Evolutionary conservation across 2,113 vertebrate species (phyloP).

Genomic region (Nettapus auritus): DNA sequence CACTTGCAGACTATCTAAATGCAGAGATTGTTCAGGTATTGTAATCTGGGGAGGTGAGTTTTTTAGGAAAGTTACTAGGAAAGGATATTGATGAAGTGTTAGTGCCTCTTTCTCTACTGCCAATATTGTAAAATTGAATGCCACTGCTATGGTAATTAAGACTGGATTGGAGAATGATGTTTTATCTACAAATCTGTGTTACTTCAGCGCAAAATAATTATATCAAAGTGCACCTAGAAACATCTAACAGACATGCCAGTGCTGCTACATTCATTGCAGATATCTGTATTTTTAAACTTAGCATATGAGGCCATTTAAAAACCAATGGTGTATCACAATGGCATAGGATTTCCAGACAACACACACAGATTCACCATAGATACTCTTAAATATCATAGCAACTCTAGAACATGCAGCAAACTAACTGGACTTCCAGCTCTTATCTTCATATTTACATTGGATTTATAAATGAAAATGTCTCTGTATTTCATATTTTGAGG

Average conservation of each 20-base stretch:
- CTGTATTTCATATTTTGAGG: not conserved
- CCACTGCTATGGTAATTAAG: not conserved
- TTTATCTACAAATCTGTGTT: not conserved
- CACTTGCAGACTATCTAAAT: not conserved
- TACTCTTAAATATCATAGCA: not conserved
- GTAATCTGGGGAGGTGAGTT: not conserved
- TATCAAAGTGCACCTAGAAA: not conserved
- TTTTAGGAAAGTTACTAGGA: not conserved
- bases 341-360: not conserved
- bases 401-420: not conserved
- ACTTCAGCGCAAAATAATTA: not conserved
- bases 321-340: not conserved
- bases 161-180: not conserved
- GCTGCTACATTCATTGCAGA: not conserved
- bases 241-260: not conserved
- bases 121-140: not conserved
- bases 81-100: not conserved
- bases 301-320: not conserved
- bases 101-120: not conserved
- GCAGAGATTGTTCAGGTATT: not conserved
- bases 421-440: not conserved
- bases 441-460: not conserved
- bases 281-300: not conserved
- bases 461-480: not conserved
- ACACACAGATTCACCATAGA: not conserved